These are phyloP conservation scores for Malacoraja senta DNA, from an alignment of 2,797 vertebrate species.

Conservation along the genomic window DNA sequence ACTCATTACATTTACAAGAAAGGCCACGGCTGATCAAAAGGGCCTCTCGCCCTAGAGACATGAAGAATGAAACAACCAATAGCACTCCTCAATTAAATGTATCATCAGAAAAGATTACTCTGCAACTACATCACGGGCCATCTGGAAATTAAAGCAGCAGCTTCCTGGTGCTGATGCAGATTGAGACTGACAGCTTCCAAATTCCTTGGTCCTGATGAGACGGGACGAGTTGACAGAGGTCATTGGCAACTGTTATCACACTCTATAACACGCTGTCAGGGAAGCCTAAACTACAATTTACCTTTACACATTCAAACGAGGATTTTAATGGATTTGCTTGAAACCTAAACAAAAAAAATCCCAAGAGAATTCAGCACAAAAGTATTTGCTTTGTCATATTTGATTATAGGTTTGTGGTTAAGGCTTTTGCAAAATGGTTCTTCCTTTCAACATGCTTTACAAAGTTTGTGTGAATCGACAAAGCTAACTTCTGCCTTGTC, in stretches of 20 bases:
- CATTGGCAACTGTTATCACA: conserved; percentile 85
- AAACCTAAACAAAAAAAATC: conserved; percentile 39
- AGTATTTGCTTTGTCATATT: conserved; percentile 18
- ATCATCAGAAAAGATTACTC: conserved; percentile 91
- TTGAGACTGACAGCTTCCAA: conserved; percentile 80
- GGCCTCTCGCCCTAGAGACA: conserved; percentile 41
- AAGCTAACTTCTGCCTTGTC: not conserved
- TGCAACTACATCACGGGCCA: conserved; percentile 82
- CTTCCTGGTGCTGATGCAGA: conserved; percentile 72
- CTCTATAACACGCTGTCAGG: conserved; percentile 70
- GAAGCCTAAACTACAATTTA: conserved; percentile 42
- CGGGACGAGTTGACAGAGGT: conserved; percentile 78
- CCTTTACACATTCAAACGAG: conserved; percentile 48
- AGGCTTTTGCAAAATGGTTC: not conserved
- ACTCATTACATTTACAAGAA: not conserved
- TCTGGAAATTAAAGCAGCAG: conserved; percentile 73
- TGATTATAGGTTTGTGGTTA: not conserved
- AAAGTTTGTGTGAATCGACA: not conserved
- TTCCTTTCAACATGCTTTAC: not conserved
- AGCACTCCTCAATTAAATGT: conserved; percentile 95
- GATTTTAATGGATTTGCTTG: conserved; percentile 45
- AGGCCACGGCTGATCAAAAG: not conserved
- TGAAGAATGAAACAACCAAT: conserved; percentile 88
- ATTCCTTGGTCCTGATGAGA: conserved; percentile 64
- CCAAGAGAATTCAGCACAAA: not conserved